Conservation (phyloP, 2,113 vertebrate species). For the Bubalus kerabau region DNA sequence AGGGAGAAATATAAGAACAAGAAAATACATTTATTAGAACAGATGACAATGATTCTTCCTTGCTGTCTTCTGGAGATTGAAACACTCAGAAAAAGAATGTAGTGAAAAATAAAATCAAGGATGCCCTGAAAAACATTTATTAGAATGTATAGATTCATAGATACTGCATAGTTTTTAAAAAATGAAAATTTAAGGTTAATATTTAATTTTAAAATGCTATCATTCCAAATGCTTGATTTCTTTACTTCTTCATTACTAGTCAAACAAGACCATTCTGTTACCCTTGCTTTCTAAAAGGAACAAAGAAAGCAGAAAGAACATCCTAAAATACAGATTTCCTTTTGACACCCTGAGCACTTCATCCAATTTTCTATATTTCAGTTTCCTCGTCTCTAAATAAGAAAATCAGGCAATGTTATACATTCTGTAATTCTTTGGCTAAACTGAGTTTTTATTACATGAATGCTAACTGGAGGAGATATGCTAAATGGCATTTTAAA, state of each 20-base stretch:
- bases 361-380: neutral
- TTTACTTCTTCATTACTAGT: neutral
- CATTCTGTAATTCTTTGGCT: slow-evolving; percentile 35
- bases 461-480: slow-evolving; percentile 37
- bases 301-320: neutral
- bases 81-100: neutral
- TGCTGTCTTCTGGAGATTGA: neutral
- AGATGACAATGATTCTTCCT: neutral
- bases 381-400: slow-evolving; percentile 42
- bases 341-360: neutral
- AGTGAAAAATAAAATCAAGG: neutral
- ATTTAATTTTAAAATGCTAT: neutral
- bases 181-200: neutral
- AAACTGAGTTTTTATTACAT: neutral
- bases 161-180: neutral
- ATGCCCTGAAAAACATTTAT: neutral
- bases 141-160: neutral
- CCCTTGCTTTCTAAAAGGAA: neutral
- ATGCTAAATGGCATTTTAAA: slow-evolving; percentile 55
- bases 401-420: slow-evolving; percentile 10
- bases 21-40: neutral
- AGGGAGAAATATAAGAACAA: neutral
- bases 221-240: neutral
- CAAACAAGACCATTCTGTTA: neutral
- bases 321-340: neutral